phyloP scores from a whole-genome alignment of 2,888 invertebrate species.

The Gnatocerus cornutus region DNA sequence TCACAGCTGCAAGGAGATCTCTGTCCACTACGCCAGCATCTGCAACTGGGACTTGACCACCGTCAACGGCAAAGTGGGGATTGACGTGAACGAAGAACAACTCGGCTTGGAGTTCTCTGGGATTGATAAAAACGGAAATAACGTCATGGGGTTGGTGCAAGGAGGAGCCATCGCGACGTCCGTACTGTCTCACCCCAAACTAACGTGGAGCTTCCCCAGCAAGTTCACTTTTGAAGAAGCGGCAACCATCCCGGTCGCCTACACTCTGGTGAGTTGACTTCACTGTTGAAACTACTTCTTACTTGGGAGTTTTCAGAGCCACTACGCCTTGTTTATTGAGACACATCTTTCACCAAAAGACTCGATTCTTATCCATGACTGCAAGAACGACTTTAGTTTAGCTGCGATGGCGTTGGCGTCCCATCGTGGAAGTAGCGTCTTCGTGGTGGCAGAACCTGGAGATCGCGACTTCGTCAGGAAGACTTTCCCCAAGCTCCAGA shows the following conservation, averaged over 20 bases:
- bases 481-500: conserved; percentile 85
- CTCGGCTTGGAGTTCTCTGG: conserved; percentile 90
- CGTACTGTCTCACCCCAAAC: conserved; percentile 71
- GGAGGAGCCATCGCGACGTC: conserved; percentile 73
- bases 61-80: conserved; percentile 82
- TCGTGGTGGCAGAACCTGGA: conserved; percentile 89
- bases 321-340: conserved; percentile 56
- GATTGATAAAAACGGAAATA: conserved; percentile 61
- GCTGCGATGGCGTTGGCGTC: conserved; percentile 94
- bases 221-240: conserved; percentile 78
- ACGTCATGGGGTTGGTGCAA: conserved; percentile 70
- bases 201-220: conserved; percentile 73
- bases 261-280: conserved; percentile 71
- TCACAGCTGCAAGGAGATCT: conserved; percentile 34
- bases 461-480: conserved; percentile 87
- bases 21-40: conserved; percentile 26
- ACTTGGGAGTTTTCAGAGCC: conserved; percentile 51
- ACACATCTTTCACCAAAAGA: conserved; percentile 50
- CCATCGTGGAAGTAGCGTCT: conserved; percentile 87
- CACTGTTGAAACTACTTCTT: conserved; percentile 42
- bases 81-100: conserved; percentile 89
- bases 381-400: conserved; percentile 90
- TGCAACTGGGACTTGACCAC: conserved; percentile 24
- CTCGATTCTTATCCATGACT: conserved; percentile 66
- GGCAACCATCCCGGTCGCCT: conserved; percentile 78